Conservation (phyloP, 2,888 invertebrate species). For the Pristionchus arcanus region DNA sequence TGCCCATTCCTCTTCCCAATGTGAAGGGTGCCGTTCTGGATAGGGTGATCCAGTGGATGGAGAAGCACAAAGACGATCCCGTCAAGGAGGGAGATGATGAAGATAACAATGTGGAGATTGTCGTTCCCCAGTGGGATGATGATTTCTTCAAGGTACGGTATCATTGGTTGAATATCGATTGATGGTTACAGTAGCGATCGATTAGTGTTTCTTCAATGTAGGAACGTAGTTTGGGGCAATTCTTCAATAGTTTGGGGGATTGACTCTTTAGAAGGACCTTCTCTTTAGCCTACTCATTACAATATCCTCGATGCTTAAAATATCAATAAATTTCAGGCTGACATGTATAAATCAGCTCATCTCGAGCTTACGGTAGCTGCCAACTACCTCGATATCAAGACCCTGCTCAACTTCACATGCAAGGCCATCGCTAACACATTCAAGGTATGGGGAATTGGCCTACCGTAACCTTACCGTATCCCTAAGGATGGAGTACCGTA, state of each 20-base stretch:
- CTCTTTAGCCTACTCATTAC: too few species aligned
- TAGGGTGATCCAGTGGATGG: neutral
- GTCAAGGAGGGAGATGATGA: neutral
- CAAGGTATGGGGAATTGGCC: neutral
- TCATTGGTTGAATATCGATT: neutral
- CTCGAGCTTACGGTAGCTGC: neutral
- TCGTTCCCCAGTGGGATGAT: neutral
- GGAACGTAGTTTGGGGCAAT: too few species aligned
- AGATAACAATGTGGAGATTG: neutral
- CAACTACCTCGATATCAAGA: neutral
- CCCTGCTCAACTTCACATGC: neutral
- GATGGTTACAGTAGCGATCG: neutral
- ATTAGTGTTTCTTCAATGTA: neutral
- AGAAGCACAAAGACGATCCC: neutral
- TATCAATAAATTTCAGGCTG: neutral
- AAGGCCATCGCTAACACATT: neutral
- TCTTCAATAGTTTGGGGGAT: too few species aligned
- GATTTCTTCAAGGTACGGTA: neutral
- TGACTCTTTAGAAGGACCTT: too few species aligned
- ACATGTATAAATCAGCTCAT: neutral
- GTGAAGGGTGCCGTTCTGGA: neutral
- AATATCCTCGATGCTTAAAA: neutral
- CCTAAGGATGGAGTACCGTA: too few species aligned
- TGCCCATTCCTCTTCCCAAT: neutral
- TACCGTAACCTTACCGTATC: neutral